phyloP scores from a whole-genome alignment of 2,888 invertebrate species.

The Buathra laborator region DNA sequence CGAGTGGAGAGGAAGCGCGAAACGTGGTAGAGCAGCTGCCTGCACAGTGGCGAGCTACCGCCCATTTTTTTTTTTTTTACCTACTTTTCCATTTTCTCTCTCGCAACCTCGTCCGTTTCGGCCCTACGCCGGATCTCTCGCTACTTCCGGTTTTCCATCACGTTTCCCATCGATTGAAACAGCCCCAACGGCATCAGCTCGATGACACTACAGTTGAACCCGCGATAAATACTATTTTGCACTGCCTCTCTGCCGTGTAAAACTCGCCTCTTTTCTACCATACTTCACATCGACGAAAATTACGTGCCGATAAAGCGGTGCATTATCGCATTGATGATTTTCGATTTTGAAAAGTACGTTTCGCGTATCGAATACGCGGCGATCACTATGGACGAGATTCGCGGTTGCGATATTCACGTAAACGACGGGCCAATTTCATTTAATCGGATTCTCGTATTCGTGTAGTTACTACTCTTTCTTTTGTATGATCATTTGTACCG shows the following conservation, averaged over 20 bases:
- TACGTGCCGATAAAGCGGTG: neutral
- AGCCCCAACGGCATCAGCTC: conserved; percentile 24
- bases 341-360: conserved; percentile 2
- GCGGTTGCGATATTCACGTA: neutral
- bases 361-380: neutral
- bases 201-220: conserved; percentile 45
- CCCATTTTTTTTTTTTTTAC: conserved; percentile 38
- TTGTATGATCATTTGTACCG: neutral
- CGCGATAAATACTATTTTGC: conserved; percentile 55
- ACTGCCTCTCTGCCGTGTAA: neutral
- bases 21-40: conserved; percentile 34
- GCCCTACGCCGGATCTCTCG: conserved; percentile 18
- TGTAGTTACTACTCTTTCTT: neutral
- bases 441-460: conserved; percentile 30
- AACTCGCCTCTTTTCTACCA: neutral
- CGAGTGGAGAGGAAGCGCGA: conserved; percentile 29
- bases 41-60: conserved; percentile 37
- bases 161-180: conserved; percentile 37
- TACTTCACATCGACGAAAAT: conserved; percentile 4
- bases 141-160: conserved; percentile 46
- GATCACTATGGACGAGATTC: neutral
- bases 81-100: conserved; percentile 35
- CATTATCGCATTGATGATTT: conserved; percentile 2
- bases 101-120: conserved; percentile 25
- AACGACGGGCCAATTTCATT: neutral